Base-by-base conservation (phyloP, 1,140 invertebrate species). In the Drosophila hydei region DNA sequence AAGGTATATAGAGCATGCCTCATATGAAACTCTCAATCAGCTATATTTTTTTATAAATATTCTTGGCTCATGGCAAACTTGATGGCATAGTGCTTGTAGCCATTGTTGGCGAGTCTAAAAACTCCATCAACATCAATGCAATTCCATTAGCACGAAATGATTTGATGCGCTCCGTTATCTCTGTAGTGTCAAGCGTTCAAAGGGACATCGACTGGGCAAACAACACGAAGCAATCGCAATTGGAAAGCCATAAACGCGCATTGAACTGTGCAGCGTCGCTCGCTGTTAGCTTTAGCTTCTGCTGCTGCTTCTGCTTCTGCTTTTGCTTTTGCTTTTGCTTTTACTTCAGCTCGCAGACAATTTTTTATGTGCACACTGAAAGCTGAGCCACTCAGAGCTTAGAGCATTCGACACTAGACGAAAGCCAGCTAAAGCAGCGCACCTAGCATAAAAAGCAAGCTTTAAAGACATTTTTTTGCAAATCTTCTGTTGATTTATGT, bases 61-160 rank as follows among this genome's bases (percentile, higher is more conserved):
- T 27, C 9, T 33, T 33, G 30, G 14, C 5, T 38, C 12, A 1
- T 14, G 4, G 14, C n/a, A 23, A 50, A 18, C 11, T 8, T 21
- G 14, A 30, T 56, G 25, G 4, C 14, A 16, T 50, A 56, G 43
- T 55, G 51, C 2, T 58, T 27, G 8, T 51, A 18, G 42, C 33
- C 16, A 30, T 25, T 25, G 36, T 21, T 27, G 4, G 5, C 6
- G 58, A 30, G 55, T 54, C 55, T 79, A 70, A 84, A 84, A 78
- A 81, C 69, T 78, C 83, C 75, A 88, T 88, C 83, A 87, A 77
- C 81, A 78, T 72, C 72, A 73, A 52, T 77, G 81, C 83, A 87
- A 87, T 87, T 87, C 81, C 81, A 87, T 87, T 87, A 87, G 81
- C 78, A 75, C 74, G 75, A 81, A 88, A 87, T 87, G 81, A 87